Percentiles rank a stretch among this genome's conserved stretches.
phyloP scores from a whole-genome alignment of 2,113 vertebrate genomes.

The Hemibates koningsi region DNA sequence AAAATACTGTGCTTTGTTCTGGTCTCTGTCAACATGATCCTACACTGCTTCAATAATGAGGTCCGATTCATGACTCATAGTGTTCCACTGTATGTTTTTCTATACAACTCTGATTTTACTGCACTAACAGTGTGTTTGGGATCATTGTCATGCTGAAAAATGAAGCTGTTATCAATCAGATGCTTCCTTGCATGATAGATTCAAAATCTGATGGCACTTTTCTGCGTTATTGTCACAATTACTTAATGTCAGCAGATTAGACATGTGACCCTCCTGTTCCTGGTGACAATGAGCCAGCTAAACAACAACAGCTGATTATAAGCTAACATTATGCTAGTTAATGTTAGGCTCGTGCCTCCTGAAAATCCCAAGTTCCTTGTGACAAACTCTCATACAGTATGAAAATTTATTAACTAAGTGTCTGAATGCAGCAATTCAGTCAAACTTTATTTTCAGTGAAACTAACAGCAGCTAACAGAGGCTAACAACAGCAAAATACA shows the following conservation, averaged over 20 bases:
- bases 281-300: background rate
- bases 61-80: background rate
- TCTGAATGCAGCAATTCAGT: background rate
- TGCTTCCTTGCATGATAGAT: background rate
- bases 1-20: background rate
- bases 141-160: background rate
- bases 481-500: background rate
- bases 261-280: background rate
- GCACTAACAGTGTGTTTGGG: background rate
- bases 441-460: background rate
- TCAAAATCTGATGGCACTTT: background rate
- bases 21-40: background rate
- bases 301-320: background rate
- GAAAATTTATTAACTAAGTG: background rate
- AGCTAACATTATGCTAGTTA: background rate
- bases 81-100: background rate
- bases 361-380: background rate
- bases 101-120: background rate
- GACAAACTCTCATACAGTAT: background rate
- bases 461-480: background rate
- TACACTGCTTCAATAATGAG: background rate
- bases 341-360: background rate
- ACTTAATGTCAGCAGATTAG: background rate
- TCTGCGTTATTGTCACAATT: background rate
- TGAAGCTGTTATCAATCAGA: background rate